Conservation (phyloP, 2,888 invertebrate genomes). For the Liposcelis brunnea region DNA sequence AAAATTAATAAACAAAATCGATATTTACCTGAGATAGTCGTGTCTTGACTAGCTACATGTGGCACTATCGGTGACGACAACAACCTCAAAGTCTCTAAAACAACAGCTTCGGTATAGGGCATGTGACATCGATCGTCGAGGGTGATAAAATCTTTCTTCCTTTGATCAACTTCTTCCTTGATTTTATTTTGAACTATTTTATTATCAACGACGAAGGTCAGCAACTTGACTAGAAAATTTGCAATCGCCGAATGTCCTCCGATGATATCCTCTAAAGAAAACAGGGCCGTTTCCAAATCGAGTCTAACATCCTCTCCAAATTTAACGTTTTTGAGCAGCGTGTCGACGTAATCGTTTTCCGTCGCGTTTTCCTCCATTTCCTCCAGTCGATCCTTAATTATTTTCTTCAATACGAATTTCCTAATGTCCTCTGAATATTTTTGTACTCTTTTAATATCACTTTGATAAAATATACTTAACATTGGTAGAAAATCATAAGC, state of each 20-base stretch:
- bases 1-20: too few relatives aligned
- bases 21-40: conserved; percentile 38
- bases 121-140: conserved; percentile 31
- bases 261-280: conserved; percentile 32
- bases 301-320: conserved; percentile 24
- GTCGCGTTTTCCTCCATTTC: conserved; percentile 17
- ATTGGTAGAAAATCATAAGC: conserved; percentile 46
- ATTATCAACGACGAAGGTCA: conserved; percentile 36
- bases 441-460: conserved; percentile 32
- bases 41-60: conserved; percentile 43
- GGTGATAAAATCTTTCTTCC: conserved; percentile 20
- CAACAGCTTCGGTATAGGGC: conserved; percentile 41
- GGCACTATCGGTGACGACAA: conserved; percentile 51
- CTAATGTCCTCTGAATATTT: conserved; percentile 34
- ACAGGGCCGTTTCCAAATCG: conserved; percentile 35
- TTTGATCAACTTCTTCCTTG: conserved; percentile 30
- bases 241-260: conserved; percentile 48
- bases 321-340: conserved; percentile 35
- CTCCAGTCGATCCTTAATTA: conserved; percentile 31
- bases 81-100: conserved; percentile 41
- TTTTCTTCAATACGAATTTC: conserved; percentile 31
- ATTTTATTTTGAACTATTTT: conserved; percentile 35
- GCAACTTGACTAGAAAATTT: conserved; percentile 38
- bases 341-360: conserved; percentile 39
- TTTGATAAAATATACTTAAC: conserved; percentile 34